phyloP scores from a whole-genome alignment of 2,888 invertebrate species.

The Amphipyra tragopoginis region DNA sequence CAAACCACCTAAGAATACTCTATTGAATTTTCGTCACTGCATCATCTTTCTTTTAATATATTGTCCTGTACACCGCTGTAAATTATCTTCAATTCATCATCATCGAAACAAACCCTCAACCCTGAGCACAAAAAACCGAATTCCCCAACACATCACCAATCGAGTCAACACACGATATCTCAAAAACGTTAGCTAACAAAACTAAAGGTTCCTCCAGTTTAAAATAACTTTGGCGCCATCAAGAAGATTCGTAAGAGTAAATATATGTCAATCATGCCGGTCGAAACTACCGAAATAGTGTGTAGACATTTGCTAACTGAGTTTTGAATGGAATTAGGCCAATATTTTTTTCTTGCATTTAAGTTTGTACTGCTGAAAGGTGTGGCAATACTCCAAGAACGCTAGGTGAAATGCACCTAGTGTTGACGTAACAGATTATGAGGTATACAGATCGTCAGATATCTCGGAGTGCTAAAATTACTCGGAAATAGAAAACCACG shows the following conservation, averaged over 20 bases:
- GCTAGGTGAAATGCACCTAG: neutral
- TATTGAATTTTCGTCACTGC: no score
- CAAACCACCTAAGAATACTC: no score
- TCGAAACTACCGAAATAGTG: conserved; percentile 53
- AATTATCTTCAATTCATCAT: no score
- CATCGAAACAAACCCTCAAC: no score
- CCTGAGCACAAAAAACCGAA: neutral
- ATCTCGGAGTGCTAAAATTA: no score
- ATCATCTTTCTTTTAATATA: no score
- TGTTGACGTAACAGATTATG: no score
- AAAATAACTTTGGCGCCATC: conserved; percentile 61
- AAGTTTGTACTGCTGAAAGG: no score
- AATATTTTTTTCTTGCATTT: conserved; percentile 24
- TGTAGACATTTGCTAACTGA: conserved; percentile 41
- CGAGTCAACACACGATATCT: neutral
- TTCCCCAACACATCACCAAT: neutral
- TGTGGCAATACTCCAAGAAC: neutral
- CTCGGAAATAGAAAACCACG: no score
- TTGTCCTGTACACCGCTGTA: no score
- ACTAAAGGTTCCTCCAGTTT: conserved; percentile 48
- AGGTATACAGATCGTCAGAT: no score
- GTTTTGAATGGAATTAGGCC: conserved; percentile 37
- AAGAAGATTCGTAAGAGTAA: conserved; percentile 54
- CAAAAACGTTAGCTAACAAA: conserved; percentile 40
- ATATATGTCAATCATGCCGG: conserved; percentile 64